Conservation (phyloP, 2,888 invertebrate species). For the Epiblema foenella region DNA sequence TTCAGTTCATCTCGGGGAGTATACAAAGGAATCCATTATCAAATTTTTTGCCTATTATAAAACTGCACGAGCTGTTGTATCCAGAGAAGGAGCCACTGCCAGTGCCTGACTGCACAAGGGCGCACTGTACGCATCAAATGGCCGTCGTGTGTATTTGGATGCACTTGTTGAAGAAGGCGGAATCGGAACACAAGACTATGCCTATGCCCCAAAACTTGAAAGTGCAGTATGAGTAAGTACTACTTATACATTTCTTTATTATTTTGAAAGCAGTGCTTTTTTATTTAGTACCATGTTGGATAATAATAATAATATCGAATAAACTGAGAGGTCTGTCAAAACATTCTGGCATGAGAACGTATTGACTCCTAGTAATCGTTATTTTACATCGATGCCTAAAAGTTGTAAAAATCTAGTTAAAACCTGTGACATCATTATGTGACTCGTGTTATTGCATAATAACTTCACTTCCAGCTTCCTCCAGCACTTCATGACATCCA, state of each 20-base stretch:
- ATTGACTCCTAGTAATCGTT: neutral
- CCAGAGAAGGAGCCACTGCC: conserved; percentile 95
- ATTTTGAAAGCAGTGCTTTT: neutral
- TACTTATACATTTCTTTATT: neutral
- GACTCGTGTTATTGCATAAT: neutral
- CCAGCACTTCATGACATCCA: conserved; percentile 92
- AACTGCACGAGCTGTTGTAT: conserved; percentile 95
- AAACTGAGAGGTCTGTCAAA: too few species aligned
- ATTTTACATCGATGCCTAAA: too few species aligned
- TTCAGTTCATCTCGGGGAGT: conserved; percentile 98
- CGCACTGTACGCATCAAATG: conserved; percentile 95
- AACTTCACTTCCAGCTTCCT: conserved; percentile 87
- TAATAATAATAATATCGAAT: too few species aligned
- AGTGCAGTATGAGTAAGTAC: conserved; percentile 91
- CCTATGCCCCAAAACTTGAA: conserved; percentile 93
- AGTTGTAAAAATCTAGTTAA: neutral
- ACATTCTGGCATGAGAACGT: too few species aligned
- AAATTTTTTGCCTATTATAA: conserved; percentile 95
- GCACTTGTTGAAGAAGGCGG: conserved; percentile 96
- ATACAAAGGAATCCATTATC: conserved; percentile 96
- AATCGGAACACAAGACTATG: conserved; percentile 92
- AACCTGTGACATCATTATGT: neutral
- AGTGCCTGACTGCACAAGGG: conserved; percentile 94
- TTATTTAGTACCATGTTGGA: too few species aligned
- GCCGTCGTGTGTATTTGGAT: conserved; percentile 99